Base-by-base conservation (phyloP, 2,888 invertebrate genomes). In the Drosophila melanosoma region DNA sequence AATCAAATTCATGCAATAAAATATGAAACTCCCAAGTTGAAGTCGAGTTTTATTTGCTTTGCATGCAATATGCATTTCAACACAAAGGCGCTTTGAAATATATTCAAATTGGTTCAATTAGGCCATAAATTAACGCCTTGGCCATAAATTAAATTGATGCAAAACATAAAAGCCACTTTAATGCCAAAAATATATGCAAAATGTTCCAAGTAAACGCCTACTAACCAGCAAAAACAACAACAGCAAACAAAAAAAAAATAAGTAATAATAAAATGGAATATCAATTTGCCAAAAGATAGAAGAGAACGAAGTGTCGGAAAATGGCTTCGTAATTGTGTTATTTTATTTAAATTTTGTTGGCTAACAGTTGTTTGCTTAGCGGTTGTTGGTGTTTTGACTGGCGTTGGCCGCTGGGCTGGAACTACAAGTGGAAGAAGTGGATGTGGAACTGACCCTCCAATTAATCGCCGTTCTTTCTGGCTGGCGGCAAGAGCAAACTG, bases 91-190 rank as follows among this genome's bases (percentile, higher is more conserved):
- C 38, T 59, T 63, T 53, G 66, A 32, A 59, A 86, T 63, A 40
- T 79, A 84, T 78, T 81, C 90, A 84, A 84, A 89, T 82, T 65
- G 64, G 68, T 82, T 81, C 89, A 90, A 90, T 87, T 87, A 87
- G 86, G 74, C 79, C 79, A 79, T 84, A 87, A 89, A 87, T 89
- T 90, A 90, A 87, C 78, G 82, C 85, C 90, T 77, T 42, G 82
- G 52, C 82, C 85, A 76, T 84, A 75, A 82, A 87, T 87, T 90
- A 90, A 84, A 83, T 77, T 81, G 74, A 77, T 68, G 79, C 75
- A 66, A 82, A 87, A 79, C 58, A 71, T 73, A 74, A 88, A 86
- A 86, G 74, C 81, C 86, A 74, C 81, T 88, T 88, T 70, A 65
- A 57, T 15, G 4, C 40, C 54, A 63, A 62, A 88, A 81, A 79